Conservation (phyloP, 2,797 vertebrate genomes). For the Amazona finschi region DNA sequence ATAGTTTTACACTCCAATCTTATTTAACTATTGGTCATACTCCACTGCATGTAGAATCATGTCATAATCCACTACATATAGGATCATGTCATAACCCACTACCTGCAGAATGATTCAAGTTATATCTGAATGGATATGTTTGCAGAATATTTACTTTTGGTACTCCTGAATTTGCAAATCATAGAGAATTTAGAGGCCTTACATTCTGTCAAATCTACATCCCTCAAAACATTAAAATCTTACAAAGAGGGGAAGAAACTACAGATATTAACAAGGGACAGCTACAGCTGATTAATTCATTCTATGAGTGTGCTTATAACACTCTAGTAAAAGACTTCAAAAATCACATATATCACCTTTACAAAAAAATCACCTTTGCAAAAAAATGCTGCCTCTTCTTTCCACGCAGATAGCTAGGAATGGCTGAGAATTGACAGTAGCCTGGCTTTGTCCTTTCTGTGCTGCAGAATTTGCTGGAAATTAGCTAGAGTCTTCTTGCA, state of each 20-base stretch:
- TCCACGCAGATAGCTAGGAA: neutral
- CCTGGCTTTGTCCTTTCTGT: neutral
- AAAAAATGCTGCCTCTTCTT: neutral
- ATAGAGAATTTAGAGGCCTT: neutral
- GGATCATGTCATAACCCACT: neutral
- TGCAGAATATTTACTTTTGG: neutral
- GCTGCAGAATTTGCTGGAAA: neutral
- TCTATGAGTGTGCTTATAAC: neutral
- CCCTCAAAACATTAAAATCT: neutral
- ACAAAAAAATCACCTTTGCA: neutral
- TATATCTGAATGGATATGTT: neutral
- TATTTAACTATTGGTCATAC: neutral
- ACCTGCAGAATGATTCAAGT: neutral
- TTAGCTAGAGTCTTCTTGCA: neutral
- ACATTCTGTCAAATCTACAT: neutral
- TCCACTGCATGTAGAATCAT: neutral
- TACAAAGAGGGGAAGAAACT: neutral
- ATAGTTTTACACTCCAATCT: neutral
- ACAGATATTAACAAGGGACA: neutral
- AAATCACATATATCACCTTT: neutral
- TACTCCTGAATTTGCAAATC: neutral
- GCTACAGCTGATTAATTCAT: neutral
- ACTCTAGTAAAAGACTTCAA: neutral
- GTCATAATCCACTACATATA: neutral
- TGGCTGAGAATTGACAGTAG: neutral